phyloP scores from a whole-genome alignment of 2,113 vertebrate species.

The Mirza zaza region DNA sequence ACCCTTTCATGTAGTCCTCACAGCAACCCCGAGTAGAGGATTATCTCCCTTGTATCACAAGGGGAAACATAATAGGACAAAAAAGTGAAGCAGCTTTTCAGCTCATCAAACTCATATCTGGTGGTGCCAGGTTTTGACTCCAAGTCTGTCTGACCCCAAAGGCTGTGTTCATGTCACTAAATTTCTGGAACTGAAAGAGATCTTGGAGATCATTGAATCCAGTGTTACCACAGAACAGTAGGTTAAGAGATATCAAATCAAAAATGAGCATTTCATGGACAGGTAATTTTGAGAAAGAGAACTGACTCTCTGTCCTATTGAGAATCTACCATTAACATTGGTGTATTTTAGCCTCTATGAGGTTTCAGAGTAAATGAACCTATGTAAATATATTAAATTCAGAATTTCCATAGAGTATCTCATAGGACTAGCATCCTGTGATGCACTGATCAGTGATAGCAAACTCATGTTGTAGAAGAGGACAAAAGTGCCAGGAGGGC shows the following conservation, averaged over 20 bases:
- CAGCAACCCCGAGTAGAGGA: not conserved
- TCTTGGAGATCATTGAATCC: not conserved
- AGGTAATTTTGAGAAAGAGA: not conserved
- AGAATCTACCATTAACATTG: not conserved
- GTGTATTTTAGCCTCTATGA: not conserved
- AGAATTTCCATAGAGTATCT: not conserved
- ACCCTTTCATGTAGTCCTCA: not conserved
- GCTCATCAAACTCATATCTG: not conserved
- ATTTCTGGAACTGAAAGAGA: not conserved
- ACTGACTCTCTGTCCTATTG: not conserved
- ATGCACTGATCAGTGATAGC: fast-evolving
- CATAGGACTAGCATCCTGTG: not conserved
- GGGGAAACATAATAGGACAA: not conserved
- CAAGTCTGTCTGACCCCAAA: not conserved
- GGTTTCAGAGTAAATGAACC: not conserved
- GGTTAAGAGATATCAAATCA: not conserved
- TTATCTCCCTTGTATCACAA: not conserved
- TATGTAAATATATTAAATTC: not conserved
- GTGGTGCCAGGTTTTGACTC: not conserved
- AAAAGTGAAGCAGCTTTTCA: not conserved
- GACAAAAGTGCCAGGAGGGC: not conserved
- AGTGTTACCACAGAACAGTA: not conserved
- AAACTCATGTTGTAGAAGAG: not conserved
- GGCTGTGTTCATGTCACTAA: not conserved
- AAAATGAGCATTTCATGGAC: not conserved